Evolutionary conservation across 2,113 vertebrate species (phyloP).

Genomic region (Clarias macrocephalus): DNA sequence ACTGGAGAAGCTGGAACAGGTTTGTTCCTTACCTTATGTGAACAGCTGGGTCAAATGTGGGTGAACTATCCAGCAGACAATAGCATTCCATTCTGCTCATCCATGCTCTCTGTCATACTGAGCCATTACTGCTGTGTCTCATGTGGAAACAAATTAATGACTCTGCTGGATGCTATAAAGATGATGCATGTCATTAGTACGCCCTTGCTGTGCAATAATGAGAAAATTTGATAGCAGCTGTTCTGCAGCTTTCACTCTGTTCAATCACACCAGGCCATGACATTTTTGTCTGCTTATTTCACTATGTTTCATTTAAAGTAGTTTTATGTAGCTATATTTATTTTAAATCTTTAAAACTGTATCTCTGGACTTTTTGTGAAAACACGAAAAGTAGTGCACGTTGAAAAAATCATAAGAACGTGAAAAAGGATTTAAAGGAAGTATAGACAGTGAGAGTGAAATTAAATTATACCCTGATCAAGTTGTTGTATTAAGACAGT

Average conservation of each 20-base stretch:
- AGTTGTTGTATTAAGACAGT: background rate
- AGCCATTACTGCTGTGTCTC: conserved; percentile 38
- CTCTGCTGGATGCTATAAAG: conserved; percentile 19
- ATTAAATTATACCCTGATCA: background rate
- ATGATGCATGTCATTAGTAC: conserved; percentile 24
- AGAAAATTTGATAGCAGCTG: conserved; percentile 38
- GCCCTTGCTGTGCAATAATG: conserved; percentile 26
- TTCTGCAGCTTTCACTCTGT: conserved; percentile 7
- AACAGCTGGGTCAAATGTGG: conserved; percentile 26
- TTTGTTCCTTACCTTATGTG: conserved; percentile 57
- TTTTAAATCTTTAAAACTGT: background rate
- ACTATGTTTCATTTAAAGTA: background rate
- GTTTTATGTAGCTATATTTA: background rate
- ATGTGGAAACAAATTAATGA: conserved; percentile 31
- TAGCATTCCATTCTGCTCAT: conserved; percentile 20
- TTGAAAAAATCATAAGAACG: background rate
- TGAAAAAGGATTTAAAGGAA: background rate
- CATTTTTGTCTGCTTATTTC: conserved; percentile 17
- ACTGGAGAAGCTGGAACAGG: conserved; percentile 83
- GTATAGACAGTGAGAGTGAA: background rate
- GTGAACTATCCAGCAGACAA: background rate
- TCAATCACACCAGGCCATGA: conserved; percentile 1
- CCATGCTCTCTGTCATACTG: conserved; percentile 4
- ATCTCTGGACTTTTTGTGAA: background rate
- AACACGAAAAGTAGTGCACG: background rate